Evolutionary conservation across 2,797 vertebrate species (phyloP).

Genomic region (Delichon dasypus): DNA sequence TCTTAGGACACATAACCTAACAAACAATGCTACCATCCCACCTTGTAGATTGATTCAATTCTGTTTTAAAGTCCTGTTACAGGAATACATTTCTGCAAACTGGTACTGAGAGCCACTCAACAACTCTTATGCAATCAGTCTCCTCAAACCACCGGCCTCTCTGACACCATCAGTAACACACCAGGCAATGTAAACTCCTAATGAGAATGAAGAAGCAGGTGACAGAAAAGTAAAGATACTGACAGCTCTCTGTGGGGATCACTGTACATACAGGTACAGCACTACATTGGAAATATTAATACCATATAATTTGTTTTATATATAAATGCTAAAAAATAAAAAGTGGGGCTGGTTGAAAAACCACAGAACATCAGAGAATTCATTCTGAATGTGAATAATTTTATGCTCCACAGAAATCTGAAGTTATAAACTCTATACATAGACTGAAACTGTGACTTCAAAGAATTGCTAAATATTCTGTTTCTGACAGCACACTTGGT

Average conservation of each 20-base stretch:
- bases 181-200: not conserved
- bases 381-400: not conserved
- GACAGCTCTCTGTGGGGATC: not conserved
- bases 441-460: conserved; percentile 26
- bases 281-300: not conserved
- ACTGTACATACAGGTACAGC: not conserved
- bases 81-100: not conserved
- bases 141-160: not conserved
- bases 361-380: not conserved
- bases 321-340: not conserved
- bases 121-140: not conserved
- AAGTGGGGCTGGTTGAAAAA: not conserved
- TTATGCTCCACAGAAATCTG: not conserved
- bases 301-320: not conserved
- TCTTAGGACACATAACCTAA: not conserved
- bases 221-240: not conserved
- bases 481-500: conserved; percentile 7
- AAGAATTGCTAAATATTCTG: conserved; percentile 5
- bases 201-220: conserved; percentile 10
- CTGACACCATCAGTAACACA: not conserved
- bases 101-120: not conserved
- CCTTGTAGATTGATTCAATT: not conserved
- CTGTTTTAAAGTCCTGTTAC: not conserved
- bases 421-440: not conserved
- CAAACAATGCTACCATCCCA: not conserved